These are phyloP conservation scores for Porites lobata DNA, from an alignment of 92 coral and sea anemone species.

Conservation along the genomic window DNA sequence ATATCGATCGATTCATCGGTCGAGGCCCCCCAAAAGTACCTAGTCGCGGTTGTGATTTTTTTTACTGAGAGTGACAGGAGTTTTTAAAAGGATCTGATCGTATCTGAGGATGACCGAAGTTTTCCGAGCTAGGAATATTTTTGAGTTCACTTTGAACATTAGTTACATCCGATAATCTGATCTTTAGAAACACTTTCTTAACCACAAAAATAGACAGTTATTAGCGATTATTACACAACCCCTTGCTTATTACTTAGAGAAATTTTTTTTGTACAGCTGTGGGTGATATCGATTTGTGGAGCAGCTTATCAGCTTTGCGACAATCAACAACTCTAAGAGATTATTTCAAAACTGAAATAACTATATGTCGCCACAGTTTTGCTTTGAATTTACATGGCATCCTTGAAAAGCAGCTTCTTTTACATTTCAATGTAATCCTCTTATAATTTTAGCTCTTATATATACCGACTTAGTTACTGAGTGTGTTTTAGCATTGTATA, in stretches of 20 bases:
- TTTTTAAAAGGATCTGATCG: neutral
- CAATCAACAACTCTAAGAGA: neutral
- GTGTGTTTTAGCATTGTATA: neutral
- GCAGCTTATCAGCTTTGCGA: neutral
- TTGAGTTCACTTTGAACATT: neutral
- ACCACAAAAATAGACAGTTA: neutral
- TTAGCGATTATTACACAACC: neutral
- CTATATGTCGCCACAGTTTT: neutral
- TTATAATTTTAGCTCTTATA: no score
- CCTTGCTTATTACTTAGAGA: neutral
- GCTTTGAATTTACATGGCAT: neutral
- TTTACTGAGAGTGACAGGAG: neutral
- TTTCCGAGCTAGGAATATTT: neutral
- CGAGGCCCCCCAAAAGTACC: neutral
- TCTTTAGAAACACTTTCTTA: neutral
- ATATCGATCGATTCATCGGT: no score
- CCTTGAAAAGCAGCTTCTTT: neutral
- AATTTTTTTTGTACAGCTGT: neutral
- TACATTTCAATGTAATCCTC: neutral
- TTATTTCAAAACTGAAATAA: conserved; percentile 1
- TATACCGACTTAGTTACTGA: neutral
- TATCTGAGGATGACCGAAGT: conserved; percentile 2
- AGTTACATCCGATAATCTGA: neutral
- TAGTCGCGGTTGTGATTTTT: neutral
- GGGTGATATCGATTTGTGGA: neutral